Conservation (phyloP, 2,797 vertebrate genomes). For the Dicrostonyx torquatus region DNA sequence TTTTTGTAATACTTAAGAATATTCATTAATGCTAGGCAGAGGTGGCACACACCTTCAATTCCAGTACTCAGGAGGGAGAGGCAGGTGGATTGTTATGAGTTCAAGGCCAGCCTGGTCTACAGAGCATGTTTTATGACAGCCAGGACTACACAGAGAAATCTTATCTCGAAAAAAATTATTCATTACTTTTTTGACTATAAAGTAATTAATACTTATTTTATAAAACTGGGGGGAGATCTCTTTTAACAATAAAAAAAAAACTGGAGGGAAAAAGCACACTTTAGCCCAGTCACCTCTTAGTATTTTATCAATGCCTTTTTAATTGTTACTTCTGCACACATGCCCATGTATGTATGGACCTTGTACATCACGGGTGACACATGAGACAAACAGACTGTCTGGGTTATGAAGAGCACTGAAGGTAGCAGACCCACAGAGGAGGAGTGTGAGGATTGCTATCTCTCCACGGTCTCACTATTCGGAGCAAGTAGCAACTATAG, state of each 20-base stretch:
- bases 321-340: background rate
- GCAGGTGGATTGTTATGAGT: background rate
- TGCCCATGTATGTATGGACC: background rate
- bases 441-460: background rate
- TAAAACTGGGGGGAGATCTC: background rate
- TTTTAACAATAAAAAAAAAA: no score
- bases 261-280: background rate
- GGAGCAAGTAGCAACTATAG: background rate
- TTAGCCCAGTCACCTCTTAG: slow-evolving; percentile 20
- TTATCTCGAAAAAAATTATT: background rate
- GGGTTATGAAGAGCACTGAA: background rate
- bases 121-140: background rate
- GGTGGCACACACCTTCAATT: background rate
- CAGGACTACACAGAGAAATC: background rate
- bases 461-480: background rate
- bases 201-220: slow-evolving; percentile 25
- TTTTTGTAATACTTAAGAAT: slow-evolving; percentile 13
- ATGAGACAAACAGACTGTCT: background rate
- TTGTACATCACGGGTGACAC: background rate
- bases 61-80: background rate
- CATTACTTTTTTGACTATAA: slow-evolving; percentile 47
- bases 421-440: background rate
- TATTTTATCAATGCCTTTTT: slow-evolving; percentile 5
- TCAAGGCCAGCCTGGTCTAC: background rate
- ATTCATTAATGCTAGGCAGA: background rate